phyloP scores from a whole-genome alignment of 2,113 vertebrate genomes.

The Poecile atricapillus region DNA sequence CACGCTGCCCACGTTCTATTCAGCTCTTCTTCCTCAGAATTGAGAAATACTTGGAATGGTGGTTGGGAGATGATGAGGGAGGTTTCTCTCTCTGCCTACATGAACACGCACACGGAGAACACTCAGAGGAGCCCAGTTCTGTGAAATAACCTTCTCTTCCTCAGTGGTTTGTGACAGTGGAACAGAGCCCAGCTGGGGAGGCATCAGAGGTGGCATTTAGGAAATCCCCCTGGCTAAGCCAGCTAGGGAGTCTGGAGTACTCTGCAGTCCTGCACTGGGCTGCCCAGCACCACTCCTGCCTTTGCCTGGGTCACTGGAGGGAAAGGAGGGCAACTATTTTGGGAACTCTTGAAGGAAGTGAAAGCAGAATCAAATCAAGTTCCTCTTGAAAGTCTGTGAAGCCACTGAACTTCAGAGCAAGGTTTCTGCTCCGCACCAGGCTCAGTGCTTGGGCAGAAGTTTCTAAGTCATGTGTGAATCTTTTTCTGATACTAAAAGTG shows the following conservation, averaged over 20 bases:
- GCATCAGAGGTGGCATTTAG: background rate
- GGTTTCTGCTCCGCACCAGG: background rate
- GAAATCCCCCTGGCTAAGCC: background rate
- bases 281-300: background rate
- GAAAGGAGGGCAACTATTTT: background rate
- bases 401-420: background rate
- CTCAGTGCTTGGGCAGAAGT: background rate
- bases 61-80: background rate
- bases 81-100: background rate
- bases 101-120: background rate
- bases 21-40: background rate
- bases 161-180: background rate
- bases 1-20: fast-evolving
- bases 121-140: background rate
- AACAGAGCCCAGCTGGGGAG: background rate
- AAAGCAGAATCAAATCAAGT: background rate
- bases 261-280: background rate
- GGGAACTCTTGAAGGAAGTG: background rate
- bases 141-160: background rate
- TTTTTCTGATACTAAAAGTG: background rate
- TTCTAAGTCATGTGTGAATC: background rate
- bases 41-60: background rate
- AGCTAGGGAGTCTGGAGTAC: background rate
- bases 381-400: background rate
- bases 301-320: background rate